phyloP scores from a whole-genome alignment of 2,888 invertebrate species.

The Xestia c-nigrum region DNA sequence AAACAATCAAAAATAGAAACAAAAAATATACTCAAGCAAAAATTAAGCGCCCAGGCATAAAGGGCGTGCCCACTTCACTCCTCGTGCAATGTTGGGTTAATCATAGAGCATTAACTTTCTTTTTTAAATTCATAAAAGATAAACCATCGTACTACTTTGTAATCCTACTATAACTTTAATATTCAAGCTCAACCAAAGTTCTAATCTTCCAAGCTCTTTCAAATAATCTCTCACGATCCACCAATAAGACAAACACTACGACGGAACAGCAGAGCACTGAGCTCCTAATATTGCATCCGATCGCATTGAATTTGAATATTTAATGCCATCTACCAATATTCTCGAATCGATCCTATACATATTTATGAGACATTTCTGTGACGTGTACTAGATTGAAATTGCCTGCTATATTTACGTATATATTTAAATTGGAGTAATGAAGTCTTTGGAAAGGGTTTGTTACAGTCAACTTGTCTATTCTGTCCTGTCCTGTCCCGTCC shows the following conservation, averaged over 20 bases:
- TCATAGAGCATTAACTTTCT: too few species aligned
- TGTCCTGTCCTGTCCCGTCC: too few species aligned
- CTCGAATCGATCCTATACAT: constrained; percentile 60
- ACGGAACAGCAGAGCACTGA: constrained; percentile 19
- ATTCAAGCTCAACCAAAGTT: constrained; percentile 7
- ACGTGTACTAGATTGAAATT: constrained; percentile 60
- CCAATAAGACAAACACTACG: constrained; percentile 47
- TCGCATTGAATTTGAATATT: constrained; percentile 75
- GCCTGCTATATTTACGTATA: constrained; percentile 47
- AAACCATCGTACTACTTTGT: neutral
- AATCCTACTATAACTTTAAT: neutral
- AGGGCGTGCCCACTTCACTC: too few species aligned
- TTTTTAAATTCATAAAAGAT: too few species aligned
- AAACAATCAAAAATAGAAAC: too few species aligned
- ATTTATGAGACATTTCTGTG: constrained; percentile 64
- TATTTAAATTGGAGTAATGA: constrained; percentile 51
- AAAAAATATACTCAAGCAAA: too few species aligned
- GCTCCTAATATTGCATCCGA: constrained; percentile 65
- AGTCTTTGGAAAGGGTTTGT: constrained; percentile 7
- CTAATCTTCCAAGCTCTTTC: constrained; percentile 10
- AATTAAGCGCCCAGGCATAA: too few species aligned
- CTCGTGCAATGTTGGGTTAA: too few species aligned
- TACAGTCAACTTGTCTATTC: constrained; percentile 5
- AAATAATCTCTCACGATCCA: constrained; percentile 36
- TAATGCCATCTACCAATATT: constrained; percentile 69